A percentile compares a stretch with the other conserved stretches of the same genome.
These are phyloP conservation scores for Eulemur coronatus DNA, from an alignment of 2,797 vertebrate genomes.

Conservation along the genomic window DNA sequence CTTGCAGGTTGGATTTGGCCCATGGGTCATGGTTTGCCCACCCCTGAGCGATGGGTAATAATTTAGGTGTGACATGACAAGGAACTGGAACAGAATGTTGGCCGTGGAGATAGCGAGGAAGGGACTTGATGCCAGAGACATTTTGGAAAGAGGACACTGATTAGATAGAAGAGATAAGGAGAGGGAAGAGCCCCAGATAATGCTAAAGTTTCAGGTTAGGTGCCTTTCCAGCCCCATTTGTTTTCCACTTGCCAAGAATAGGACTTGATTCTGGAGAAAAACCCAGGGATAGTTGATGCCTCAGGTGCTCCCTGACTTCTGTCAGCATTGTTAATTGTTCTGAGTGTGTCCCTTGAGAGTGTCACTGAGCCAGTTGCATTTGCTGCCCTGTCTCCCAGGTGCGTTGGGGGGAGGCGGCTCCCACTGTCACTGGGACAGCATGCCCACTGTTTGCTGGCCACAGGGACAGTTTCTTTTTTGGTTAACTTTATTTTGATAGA, in stretches of 20 bases:
- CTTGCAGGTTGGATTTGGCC: background rate
- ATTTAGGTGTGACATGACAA: background rate
- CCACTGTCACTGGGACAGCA: background rate
- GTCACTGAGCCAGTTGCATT: background rate
- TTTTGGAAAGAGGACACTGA: constrained; percentile 31
- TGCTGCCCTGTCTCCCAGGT: background rate
- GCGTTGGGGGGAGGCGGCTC: background rate
- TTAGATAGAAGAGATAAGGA: background rate
- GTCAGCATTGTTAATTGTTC: background rate
- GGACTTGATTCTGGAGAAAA: background rate
- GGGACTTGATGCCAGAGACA: background rate
- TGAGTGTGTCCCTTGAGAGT: background rate
- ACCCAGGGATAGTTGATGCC: background rate
- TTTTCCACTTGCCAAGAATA: background rate
- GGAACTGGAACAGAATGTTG: background rate
- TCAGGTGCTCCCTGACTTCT: background rate
- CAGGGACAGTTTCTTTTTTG: background rate
- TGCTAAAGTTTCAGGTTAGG: background rate
- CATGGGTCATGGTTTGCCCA: background rate
- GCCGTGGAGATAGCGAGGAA: background rate
- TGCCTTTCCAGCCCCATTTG: background rate
- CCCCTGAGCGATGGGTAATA: background rate
- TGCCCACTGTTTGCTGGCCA: background rate
- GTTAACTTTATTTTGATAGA: background rate
- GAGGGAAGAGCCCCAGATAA: background rate